Evolutionary conservation across 1,140 invertebrate genomes (phyloP).

Genomic region (Phenacoccus solenopsis): DNA sequence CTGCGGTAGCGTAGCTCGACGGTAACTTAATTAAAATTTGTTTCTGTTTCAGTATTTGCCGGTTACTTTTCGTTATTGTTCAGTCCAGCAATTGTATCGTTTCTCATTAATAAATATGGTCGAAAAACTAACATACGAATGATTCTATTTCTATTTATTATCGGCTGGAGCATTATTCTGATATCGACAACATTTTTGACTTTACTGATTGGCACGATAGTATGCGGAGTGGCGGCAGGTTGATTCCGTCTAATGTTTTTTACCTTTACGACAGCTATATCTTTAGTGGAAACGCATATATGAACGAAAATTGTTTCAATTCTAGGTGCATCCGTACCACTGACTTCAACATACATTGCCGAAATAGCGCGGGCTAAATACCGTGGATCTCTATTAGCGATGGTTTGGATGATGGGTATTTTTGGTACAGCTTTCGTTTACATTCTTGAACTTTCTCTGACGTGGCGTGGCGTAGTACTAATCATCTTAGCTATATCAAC

Average conservation of each 20-base stretch:
- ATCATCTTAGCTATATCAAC: neutral
- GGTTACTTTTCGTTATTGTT: slow-evolving; percentile 6
- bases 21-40: neutral
- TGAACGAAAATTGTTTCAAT: too few relatives aligned
- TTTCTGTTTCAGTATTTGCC: neutral
- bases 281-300: too few relatives aligned
- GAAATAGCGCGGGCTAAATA: neutral
- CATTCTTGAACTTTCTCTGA: neutral
- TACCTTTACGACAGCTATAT: too few relatives aligned
- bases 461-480: neutral
- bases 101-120: slow-evolving; percentile 4
- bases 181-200: neutral
- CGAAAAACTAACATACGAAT: slow-evolving; percentile 7
- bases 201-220: neutral
- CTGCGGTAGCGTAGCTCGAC: too few relatives aligned
- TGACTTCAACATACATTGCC: neutral
- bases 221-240: neutral
- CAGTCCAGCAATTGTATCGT: neutral
- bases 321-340: neutral
- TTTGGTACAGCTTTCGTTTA: neutral
- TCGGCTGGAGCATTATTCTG: neutral
- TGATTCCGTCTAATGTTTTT: neutral
- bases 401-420: neutral
- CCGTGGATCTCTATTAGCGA: neutral
- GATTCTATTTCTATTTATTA: neutral